A percentile compares a stretch with the other conserved stretches of the same genome.
These are phyloP conservation scores for Diphyllodes magnificus DNA, from an alignment of 2,113 vertebrate genomes.

Conservation along the genomic window DNA sequence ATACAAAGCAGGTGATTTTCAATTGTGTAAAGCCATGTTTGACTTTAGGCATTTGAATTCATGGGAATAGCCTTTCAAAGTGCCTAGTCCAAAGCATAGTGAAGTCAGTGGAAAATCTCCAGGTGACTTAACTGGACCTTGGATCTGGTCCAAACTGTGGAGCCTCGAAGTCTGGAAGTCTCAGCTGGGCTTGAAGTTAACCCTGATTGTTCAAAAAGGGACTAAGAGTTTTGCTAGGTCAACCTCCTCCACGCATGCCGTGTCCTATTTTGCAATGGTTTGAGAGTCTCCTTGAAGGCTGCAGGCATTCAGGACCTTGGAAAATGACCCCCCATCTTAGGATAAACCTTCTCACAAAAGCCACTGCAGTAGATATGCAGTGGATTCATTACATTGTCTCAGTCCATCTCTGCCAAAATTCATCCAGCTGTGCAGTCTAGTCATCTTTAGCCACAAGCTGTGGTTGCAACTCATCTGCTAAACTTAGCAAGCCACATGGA, in stretches of 20 bases:
- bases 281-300: not conserved
- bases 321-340: not conserved
- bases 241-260: not conserved
- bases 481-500: not conserved
- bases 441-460: not conserved
- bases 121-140: constrained; percentile 44
- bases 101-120: constrained; percentile 46
- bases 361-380: not conserved
- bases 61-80: constrained; percentile 38
- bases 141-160: constrained; percentile 32
- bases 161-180: constrained; percentile 31
- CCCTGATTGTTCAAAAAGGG: constrained; percentile 15
- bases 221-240: not conserved
- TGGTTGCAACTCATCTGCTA: not conserved
- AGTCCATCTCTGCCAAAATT: not conserved
- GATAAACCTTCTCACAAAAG: not conserved
- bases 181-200: not conserved
- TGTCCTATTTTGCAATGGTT: not conserved
- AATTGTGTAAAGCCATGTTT: constrained; percentile 31
- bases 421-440: not conserved
- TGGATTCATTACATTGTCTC: not conserved
- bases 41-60: not conserved
- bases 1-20: constrained; percentile 49
- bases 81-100: not conserved
- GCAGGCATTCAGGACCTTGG: not conserved